A percentile compares a stretch with the other conserved stretches of the same genome.
Evolutionary conservation across 1,140 invertebrate genomes (phyloP).

Genomic region (Drosophila serrata): DNA sequence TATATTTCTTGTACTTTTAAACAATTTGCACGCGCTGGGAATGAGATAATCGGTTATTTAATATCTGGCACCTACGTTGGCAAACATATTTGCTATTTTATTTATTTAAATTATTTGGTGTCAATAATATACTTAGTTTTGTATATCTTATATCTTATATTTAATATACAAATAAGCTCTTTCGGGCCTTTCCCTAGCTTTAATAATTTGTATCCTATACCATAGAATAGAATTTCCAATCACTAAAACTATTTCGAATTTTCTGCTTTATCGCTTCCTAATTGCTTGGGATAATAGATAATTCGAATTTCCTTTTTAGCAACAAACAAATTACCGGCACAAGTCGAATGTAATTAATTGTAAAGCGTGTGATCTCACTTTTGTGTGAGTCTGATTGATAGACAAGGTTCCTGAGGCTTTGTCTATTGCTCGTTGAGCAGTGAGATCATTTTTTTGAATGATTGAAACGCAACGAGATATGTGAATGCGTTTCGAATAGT

Average conservation of each 20-base stretch:
- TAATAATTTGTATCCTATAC: background rate
- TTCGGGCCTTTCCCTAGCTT: too few relatives aligned
- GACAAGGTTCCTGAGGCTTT: constrained; percentile 38
- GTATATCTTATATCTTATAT: too few relatives aligned
- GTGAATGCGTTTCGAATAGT: constrained; percentile 36
- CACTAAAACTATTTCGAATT: background rate
- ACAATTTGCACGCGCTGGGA: constrained; percentile 30
- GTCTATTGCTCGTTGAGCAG: constrained; percentile 30
- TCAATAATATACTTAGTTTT: background rate
- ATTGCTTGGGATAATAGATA: constrained; percentile 8
- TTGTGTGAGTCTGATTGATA: constrained; percentile 25
- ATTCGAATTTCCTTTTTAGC: constrained; percentile 31
- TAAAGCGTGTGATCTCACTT: constrained; percentile 29
- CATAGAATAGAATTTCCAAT: background rate
- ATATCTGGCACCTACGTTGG: constrained; percentile 19
- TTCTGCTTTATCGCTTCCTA: constrained; percentile 11
- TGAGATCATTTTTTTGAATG: constrained; percentile 45
- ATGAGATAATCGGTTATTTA: constrained; percentile 54
- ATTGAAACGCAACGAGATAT: constrained; percentile 37
- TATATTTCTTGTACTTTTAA: constrained; percentile 19
- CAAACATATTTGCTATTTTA: constrained; percentile 8
- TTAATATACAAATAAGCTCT: too few relatives aligned
- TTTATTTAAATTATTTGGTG: background rate
- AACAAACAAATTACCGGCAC: constrained; percentile 35
- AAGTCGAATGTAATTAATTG: constrained; percentile 38